Evolutionary conservation across 2,797 vertebrate species (phyloP).

Genomic region (Tenualosa ilisha): DNA sequence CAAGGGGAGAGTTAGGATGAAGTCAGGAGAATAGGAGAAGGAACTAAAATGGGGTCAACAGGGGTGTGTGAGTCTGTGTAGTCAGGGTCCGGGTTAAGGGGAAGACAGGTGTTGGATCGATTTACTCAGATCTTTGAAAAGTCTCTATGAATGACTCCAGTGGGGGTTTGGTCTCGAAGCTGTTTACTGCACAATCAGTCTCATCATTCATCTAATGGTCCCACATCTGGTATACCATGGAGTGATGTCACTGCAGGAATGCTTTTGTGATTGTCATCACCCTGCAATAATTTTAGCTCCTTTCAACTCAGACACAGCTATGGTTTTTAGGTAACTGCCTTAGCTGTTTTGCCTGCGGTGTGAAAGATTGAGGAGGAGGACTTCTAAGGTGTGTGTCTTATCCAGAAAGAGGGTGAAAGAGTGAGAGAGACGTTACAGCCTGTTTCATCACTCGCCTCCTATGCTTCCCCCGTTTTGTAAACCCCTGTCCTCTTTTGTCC

Average conservation of each 20-base stretch:
- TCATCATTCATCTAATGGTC: slow-evolving; percentile 52
- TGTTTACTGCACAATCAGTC: slow-evolving; percentile 56
- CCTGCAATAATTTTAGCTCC: slow-evolving; percentile 2
- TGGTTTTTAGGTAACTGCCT: background rate
- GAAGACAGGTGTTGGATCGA: slow-evolving; percentile 31
- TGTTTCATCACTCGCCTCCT: slow-evolving; percentile 23
- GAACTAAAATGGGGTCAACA: background rate
- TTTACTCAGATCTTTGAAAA: slow-evolving; percentile 32
- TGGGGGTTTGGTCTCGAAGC: slow-evolving; percentile 42
- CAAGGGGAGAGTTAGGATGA: background rate
- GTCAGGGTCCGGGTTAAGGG: background rate
- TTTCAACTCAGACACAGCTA: background rate
- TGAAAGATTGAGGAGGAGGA: background rate
- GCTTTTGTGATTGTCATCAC: slow-evolving; percentile 31
- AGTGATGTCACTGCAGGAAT: slow-evolving; percentile 42
- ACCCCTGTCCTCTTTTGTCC: background rate
- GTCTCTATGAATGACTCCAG: slow-evolving; percentile 19
- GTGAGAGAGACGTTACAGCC: background rate
- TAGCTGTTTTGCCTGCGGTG: background rate
- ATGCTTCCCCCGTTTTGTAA: background rate
- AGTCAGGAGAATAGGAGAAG: background rate
- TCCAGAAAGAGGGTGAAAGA: background rate
- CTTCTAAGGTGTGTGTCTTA: background rate
- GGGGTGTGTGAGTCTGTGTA: background rate
- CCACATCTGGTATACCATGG: slow-evolving; percentile 22